These are phyloP conservation scores for Sialia sialis DNA, from an alignment of 2,113 vertebrate species.

Conservation along the genomic window DNA sequence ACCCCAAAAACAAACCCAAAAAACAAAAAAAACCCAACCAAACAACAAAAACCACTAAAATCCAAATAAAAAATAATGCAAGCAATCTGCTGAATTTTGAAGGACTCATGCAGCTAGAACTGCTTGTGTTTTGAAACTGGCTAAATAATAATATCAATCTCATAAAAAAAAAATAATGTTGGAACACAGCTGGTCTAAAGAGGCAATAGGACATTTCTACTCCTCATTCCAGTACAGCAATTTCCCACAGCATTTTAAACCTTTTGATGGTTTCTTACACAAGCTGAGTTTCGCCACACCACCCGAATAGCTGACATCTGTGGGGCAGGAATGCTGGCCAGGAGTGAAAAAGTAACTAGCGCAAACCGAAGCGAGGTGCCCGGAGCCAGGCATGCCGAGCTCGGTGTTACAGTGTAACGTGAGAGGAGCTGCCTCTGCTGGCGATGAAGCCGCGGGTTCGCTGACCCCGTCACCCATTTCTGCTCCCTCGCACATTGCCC, in stretches of 20 bases:
- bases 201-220: neutral
- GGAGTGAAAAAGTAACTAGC: neutral
- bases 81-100: neutral
- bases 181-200: neutral
- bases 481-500: rapidly evolving
- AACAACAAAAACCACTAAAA: neutral
- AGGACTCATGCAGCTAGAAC: neutral
- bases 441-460: rapidly evolving
- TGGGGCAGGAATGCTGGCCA: neutral
- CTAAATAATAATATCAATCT: neutral
- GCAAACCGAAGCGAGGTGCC: rapidly evolving
- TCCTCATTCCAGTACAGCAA: neutral
- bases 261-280: neutral
- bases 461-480: neutral
- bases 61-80: neutral
- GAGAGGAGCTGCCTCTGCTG: rapidly evolving
- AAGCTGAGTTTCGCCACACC: neutral
- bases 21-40: neutral
- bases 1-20: too few relatives aligned
- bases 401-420: rapidly evolving
- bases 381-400: neutral
- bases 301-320: neutral
- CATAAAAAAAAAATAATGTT: neutral
- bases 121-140: neutral
- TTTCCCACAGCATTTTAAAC: neutral